Percentiles rank a stretch among this genome's conserved stretches.
Conservation (phyloP, 1,140 invertebrate genomes). For the Ridgeia piscesae region DNA sequence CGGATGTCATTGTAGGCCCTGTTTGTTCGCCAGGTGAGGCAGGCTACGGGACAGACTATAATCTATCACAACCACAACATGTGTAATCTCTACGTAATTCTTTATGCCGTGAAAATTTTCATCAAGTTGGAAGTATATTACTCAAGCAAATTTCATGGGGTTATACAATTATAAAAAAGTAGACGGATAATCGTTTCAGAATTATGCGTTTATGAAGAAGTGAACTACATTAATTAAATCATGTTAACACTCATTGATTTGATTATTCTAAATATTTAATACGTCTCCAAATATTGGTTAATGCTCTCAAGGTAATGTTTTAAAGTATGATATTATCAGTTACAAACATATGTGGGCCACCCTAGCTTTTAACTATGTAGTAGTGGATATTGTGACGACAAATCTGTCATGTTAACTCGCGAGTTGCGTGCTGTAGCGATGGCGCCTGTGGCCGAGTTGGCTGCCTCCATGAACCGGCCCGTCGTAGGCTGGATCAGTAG, state of each 20-base stretch:
- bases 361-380: neutral
- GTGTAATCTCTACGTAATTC: too few relatives aligned
- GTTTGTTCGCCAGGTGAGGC: slow-evolving; percentile 47
- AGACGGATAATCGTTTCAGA: too few relatives aligned
- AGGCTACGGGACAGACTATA: neutral
- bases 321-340: neutral
- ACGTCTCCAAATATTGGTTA: neutral
- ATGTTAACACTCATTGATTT: too few relatives aligned
- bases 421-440: slow-evolving; percentile 38
- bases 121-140: too few relatives aligned
- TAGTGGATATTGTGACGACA: neutral
- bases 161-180: too few relatives aligned
- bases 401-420: too few relatives aligned
- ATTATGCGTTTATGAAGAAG: too few relatives aligned
- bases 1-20: slow-evolving; percentile 48
- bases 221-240: too few relatives aligned
- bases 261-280: too few relatives aligned
- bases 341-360: neutral
- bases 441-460: slow-evolving; percentile 46
- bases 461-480: slow-evolving; percentile 48
- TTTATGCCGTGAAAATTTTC: too few relatives aligned
- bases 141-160: too few relatives aligned
- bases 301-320: neutral
- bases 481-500: slow-evolving; percentile 52
- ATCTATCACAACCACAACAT: slow-evolving; percentile 2